These are phyloP conservation scores for Euplagia quadripunctaria DNA, from an alignment of 2,888 invertebrate species.

Conservation along the genomic window DNA sequence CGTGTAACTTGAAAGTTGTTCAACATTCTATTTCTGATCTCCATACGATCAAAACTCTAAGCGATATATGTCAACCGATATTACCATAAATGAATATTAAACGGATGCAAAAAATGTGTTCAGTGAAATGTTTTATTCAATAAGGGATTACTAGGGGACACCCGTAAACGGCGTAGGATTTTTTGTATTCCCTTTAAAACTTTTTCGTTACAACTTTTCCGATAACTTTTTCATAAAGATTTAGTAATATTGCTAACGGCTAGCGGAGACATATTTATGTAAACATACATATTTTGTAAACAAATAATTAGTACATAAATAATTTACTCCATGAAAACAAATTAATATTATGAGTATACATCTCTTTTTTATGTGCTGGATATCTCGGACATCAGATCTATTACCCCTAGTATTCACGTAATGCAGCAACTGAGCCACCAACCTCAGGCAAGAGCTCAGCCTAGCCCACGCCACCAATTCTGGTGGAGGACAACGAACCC, in stretches of 20 bases:
- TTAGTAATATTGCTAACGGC: neutral
- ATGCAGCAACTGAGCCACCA: no score
- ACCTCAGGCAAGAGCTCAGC: no score
- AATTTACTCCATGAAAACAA: no score
- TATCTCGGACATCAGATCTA: no score
- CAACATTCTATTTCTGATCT: neutral
- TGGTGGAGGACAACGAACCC: no score
- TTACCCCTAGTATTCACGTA: no score
- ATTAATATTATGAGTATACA: no score
- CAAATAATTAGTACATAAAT: no score
- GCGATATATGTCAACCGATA: slow-evolving; percentile 27
- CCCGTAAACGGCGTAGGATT: slow-evolving; percentile 1
- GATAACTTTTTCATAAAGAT: neutral
- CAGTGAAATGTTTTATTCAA: slow-evolving; percentile 64
- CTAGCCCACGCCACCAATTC: no score
- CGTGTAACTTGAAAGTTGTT: neutral
- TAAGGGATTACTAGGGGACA: slow-evolving; percentile 38
- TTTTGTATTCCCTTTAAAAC: neutral
- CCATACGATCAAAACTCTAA: neutral
- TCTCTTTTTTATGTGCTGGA: no score
- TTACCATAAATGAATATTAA: slow-evolving; percentile 70
- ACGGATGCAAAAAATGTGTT: slow-evolving; percentile 55
- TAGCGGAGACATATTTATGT: neutral
- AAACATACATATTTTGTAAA: no score
- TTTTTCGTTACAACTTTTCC: slow-evolving; percentile 6